Evolutionary conservation across 2,113 vertebrate genomes (phyloP).

Genomic region (Machaerirhynchus nigripectus): DNA sequence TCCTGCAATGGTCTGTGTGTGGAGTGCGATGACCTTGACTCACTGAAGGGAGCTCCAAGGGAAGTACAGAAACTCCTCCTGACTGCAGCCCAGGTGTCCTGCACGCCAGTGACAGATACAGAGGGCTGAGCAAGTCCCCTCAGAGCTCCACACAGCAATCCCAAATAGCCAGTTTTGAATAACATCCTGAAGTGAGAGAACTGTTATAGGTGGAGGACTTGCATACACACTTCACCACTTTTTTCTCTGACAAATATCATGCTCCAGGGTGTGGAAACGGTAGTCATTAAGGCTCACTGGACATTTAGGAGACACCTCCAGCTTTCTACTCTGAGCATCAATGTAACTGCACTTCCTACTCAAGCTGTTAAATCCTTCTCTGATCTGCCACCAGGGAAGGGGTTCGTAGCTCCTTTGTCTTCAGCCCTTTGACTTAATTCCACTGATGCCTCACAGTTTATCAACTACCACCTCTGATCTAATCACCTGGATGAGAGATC

Average conservation of each 20-base stretch:
- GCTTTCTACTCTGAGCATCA: slow-evolving; percentile 13
- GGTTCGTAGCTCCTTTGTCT: slow-evolving; percentile 28
- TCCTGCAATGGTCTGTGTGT: neutral
- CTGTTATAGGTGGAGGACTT: neutral
- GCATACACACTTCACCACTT: neutral
- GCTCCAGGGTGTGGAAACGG: neutral
- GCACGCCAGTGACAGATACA: neutral
- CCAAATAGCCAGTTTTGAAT: neutral
- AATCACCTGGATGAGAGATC: neutral
- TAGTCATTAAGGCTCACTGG: neutral
- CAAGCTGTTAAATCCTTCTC: slow-evolving; percentile 31
- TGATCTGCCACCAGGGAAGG: slow-evolving; percentile 10
- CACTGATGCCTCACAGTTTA: neutral
- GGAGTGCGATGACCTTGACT: neutral
- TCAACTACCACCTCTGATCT: neutral
- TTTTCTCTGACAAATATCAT: neutral
- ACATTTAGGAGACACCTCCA: neutral
- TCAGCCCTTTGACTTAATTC: slow-evolving; percentile 43
- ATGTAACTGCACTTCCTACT: neutral
- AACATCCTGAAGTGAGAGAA: neutral
- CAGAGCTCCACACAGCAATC: neutral
- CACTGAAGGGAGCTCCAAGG: neutral
- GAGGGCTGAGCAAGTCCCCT: neutral
- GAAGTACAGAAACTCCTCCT: neutral
- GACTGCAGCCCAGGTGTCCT: neutral